These are phyloP conservation scores for Vanessa cardui DNA, from an alignment of 2,888 invertebrate genomes.

Conservation along the genomic window DNA sequence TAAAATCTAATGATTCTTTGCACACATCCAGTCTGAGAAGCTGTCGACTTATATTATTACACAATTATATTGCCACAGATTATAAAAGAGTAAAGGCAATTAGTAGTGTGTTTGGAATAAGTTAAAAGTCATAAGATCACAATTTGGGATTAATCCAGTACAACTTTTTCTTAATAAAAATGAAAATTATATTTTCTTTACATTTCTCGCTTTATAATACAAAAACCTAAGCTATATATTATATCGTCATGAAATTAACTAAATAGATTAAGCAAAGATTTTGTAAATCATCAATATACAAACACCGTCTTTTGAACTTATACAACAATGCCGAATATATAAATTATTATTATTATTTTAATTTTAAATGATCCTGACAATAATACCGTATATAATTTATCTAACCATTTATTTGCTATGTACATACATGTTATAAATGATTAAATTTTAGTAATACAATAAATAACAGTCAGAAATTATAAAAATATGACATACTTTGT, in stretches of 20 bases:
- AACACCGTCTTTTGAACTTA: constrained; percentile 10
- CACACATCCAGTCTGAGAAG: constrained; percentile 37
- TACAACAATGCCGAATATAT: neutral
- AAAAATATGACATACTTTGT: neutral
- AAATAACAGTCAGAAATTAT: neutral
- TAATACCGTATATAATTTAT: constrained; percentile 3
- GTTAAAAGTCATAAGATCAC: constrained; percentile 4
- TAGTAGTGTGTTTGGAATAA: constrained; percentile 1
- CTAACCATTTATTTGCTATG: neutral
- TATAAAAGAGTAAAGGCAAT: constrained; percentile 17
- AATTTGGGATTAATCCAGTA: constrained; percentile 12
- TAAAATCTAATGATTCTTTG: constrained; percentile 29
- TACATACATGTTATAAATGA: neutral
- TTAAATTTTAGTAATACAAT: neutral
- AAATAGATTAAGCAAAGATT: constrained; percentile 1
- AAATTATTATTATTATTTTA: neutral
- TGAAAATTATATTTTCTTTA: constrained; percentile 13
- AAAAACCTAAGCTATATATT: constrained; percentile 7
- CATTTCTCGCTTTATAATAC: constrained; percentile 2
- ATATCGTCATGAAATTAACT: constrained; percentile 11
- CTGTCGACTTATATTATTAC: constrained; percentile 26
- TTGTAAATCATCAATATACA: constrained; percentile 10
- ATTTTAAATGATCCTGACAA: neutral
- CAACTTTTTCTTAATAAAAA: constrained; percentile 4
- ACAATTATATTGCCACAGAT: constrained; percentile 24